A percentile compares a stretch with the other conserved stretches of the same genome.
Evolutionary conservation across 1,140 invertebrate species (phyloP).

Genomic region (Drosophila mayri): DNA sequence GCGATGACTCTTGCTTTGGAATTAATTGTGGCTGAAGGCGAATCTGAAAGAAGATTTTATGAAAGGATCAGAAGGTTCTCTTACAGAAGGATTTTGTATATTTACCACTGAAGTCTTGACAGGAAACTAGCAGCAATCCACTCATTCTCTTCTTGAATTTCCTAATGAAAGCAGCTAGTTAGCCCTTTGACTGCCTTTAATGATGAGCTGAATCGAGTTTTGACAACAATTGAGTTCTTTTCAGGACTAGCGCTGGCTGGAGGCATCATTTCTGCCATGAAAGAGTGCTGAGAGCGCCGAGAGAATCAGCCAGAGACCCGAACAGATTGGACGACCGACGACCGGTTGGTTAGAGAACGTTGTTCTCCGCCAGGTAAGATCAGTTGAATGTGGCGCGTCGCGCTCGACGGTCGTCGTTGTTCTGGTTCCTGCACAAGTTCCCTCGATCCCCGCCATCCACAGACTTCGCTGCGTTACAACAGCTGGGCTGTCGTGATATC

Average conservation of each 20-base stretch:
- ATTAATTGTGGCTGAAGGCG: background rate
- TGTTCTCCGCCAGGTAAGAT: conserved; percentile 22
- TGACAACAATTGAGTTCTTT: background rate
- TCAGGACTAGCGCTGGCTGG: background rate
- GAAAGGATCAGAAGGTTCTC: background rate
- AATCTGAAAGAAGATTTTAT: conserved; percentile 11
- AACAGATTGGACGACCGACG: conserved; percentile 11
- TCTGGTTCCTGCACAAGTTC: conserved; percentile 17
- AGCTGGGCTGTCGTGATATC: conserved; percentile 59
- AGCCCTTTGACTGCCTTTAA: background rate
- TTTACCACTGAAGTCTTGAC: background rate
- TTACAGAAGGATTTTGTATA: background rate
- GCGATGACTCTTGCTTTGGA: conserved; percentile 11
- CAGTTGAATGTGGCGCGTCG: conserved; percentile 69
- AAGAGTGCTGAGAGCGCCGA: conserved; percentile 3
- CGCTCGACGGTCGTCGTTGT: conserved; percentile 57
- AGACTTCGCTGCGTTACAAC: conserved; percentile 10
- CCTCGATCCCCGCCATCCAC: background rate
- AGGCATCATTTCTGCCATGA: background rate
- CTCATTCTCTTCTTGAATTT: conserved; percentile 19
- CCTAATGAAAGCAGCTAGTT: background rate
- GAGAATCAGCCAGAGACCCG: conserved; percentile 14
- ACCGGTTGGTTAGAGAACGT: conserved; percentile 31
- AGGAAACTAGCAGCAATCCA: background rate
- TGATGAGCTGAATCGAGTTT: background rate